A percentile compares a stretch with the other conserved stretches of the same genome.
Evolutionary conservation across 2,888 invertebrate genomes (phyloP).

Genomic region (Drosophila maculinotata): DNA sequence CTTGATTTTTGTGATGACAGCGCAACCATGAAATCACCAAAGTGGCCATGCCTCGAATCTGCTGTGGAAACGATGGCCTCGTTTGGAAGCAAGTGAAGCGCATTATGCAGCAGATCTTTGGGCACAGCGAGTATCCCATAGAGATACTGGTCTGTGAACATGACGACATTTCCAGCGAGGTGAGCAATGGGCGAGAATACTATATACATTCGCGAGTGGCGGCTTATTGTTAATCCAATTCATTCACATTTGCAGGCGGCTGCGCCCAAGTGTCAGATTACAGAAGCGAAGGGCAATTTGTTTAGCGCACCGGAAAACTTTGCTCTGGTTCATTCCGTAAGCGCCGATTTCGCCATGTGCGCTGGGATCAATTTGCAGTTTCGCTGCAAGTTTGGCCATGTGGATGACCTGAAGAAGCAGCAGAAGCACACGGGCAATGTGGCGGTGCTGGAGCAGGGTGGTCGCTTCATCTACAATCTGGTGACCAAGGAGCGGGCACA

Average conservation of each 20-base stretch:
- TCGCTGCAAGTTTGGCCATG: constrained; percentile 79
- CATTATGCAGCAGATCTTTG: constrained; percentile 75
- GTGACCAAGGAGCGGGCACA: constrained; percentile 87
- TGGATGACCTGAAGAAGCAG: constrained; percentile 81
- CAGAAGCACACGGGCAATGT: constrained; percentile 85
- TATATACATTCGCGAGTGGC: not conserved
- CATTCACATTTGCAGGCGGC: constrained; percentile 47
- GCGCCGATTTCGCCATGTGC: constrained; percentile 87
- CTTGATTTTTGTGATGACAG: constrained; percentile 47
- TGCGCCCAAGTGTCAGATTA: constrained; percentile 74
- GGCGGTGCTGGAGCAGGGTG: constrained; percentile 85
- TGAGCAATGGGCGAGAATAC: constrained; percentile 9
- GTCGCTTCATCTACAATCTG: constrained; percentile 87
- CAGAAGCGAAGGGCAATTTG: constrained; percentile 86
- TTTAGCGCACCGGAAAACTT: constrained; percentile 85
- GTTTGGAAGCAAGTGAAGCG: constrained; percentile 87
- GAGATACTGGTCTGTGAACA: constrained; percentile 78
- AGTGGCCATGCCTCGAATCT: constrained; percentile 88
- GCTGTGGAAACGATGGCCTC: constrained; percentile 88
- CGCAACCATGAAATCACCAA: constrained; percentile 85
- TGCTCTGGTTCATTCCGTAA: constrained; percentile 87
- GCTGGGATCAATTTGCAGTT: constrained; percentile 86
- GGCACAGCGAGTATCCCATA: constrained; percentile 72
- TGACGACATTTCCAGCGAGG: constrained; percentile 64
- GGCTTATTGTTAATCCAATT: constrained; percentile 5